These are phyloP conservation scores for Diploptera punctata DNA, from an alignment of 2,888 invertebrate genomes.

Conservation along the genomic window DNA sequence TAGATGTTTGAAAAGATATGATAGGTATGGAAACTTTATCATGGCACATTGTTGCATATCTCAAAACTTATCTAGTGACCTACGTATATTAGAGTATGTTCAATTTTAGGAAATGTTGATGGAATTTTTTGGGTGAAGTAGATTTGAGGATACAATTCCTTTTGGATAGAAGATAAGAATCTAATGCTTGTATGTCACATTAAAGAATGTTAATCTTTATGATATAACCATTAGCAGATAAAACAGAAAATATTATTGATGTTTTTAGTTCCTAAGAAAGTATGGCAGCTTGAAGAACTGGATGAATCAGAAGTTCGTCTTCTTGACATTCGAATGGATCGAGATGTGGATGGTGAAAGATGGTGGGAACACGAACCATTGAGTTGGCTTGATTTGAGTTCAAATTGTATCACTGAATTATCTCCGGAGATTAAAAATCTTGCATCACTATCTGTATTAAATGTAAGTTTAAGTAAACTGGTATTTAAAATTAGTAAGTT, in stretches of 20 bases:
- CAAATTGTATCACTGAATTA: constrained; percentile 70
- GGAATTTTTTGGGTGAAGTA: too few species aligned
- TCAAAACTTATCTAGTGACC: too few species aligned
- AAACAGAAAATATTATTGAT: neutral
- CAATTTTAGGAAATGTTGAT: too few species aligned
- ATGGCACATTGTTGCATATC: too few species aligned
- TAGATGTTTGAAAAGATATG: too few species aligned
- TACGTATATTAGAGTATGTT: too few species aligned
- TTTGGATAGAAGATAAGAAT: too few species aligned
- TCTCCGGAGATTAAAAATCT: constrained; percentile 36
- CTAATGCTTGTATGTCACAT: too few species aligned
- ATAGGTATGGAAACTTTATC: too few species aligned
- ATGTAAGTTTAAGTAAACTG: constrained; percentile 65
- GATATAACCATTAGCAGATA: neutral
- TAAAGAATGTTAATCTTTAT: neutral
- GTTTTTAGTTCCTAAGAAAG: constrained; percentile 52
- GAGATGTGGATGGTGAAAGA: constrained; percentile 58
- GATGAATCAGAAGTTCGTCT: constrained; percentile 52
- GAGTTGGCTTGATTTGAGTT: constrained; percentile 78
- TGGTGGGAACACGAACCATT: constrained; percentile 90
- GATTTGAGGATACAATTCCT: too few species aligned
- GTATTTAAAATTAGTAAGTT: too few species aligned
- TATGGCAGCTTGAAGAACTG: constrained; percentile 56
- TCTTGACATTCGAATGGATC: constrained; percentile 49
- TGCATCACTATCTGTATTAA: constrained; percentile 60